Evolutionary conservation across 1,140 invertebrate genomes (phyloP).

Genomic region (Armadillidium nasatum): DNA sequence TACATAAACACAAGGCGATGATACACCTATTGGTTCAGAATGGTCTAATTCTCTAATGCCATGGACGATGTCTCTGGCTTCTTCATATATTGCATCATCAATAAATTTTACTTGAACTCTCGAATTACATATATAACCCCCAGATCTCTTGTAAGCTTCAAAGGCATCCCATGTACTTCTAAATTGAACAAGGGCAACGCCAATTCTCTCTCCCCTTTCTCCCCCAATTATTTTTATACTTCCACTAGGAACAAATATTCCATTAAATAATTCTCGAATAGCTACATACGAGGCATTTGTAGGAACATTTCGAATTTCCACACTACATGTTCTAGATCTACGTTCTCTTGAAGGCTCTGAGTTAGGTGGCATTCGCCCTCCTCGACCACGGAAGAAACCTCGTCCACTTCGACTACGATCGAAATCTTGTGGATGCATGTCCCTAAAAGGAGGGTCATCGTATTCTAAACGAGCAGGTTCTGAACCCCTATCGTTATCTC

Average conservation of each 20-base stretch:
- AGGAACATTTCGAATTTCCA: conserved; percentile 66
- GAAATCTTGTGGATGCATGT: conserved; percentile 52
- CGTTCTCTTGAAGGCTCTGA: neutral
- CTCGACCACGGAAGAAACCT: conserved; percentile 49
- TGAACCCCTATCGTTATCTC: neutral
- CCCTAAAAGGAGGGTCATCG: neutral
- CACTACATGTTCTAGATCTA: conserved; percentile 42
- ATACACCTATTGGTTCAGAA: neutral
- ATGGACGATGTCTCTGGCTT: conserved; percentile 29
- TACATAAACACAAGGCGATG: conserved; percentile 30
- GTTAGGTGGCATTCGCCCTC: conserved; percentile 9
- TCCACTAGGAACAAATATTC: conserved; percentile 69
- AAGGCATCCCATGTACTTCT: conserved; percentile 53
- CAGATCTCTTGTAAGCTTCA: conserved; percentile 29
- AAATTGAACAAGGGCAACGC: conserved; percentile 75
- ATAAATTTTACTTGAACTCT: conserved; percentile 35
- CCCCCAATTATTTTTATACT: conserved; percentile 81
- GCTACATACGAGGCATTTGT: conserved; percentile 67
- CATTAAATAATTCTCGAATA: conserved; percentile 71
- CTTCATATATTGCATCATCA: conserved; percentile 34
- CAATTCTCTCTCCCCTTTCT: conserved; percentile 67
- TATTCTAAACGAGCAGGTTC: neutral
- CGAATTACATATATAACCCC: conserved; percentile 34
- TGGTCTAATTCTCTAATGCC: neutral
- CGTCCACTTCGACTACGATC: conserved; percentile 50